Evolutionary conservation across 1,140 invertebrate genomes (phyloP), one percentile per base, ranked within the genome.

Genomic region (Ericerus pela): DNA sequence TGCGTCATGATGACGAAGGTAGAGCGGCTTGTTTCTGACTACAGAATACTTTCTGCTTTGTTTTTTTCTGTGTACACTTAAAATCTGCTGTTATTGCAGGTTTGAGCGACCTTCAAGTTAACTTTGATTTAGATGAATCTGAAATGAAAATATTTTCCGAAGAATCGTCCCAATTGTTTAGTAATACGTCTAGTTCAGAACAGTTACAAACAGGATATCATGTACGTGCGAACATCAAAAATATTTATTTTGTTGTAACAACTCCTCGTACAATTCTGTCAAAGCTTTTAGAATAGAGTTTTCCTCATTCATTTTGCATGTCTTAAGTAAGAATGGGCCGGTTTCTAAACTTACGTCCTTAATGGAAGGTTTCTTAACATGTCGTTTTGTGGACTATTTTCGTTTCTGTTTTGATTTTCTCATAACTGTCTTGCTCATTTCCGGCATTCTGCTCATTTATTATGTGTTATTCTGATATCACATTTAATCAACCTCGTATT

Each of bases 141-240:
- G 85, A 90, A 69, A 82, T 85, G 76, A 76, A 83, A 62, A 88
- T 88, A 70, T 85, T 89, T 66, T 85, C 82, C 11, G 86, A 88
- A 66, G 86, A 88, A 61, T 79, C 79, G 2, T 64, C 62, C 52
- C 62, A 64, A 51, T 54, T 66, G 14, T 66, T 64, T 30, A 66
- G 63, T 47, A 62, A 61, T 47, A 59, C 58, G 8, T 58, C 38
- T 20, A 60, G 57, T 43, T 43, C 56, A 18, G 58, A 60, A 68
- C n/a, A 70, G 66, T 3, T 72, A 68, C 11, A 72, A 68, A 38
- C 22, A 26, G 6, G 12, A 16, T 47, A 47, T 29, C 47, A 29
- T 51, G 54, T 56, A 56, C 47, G 38, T 27, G 47, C 5, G 18
- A 43, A 22, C 18, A 6, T 29, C 11, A 53, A 51, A 51, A 26